Percentiles rank a stretch among this genome's conserved stretches.
phyloP scores from a whole-genome alignment of 2,888 invertebrate species.

The Polydrusus pterygomalis region DNA sequence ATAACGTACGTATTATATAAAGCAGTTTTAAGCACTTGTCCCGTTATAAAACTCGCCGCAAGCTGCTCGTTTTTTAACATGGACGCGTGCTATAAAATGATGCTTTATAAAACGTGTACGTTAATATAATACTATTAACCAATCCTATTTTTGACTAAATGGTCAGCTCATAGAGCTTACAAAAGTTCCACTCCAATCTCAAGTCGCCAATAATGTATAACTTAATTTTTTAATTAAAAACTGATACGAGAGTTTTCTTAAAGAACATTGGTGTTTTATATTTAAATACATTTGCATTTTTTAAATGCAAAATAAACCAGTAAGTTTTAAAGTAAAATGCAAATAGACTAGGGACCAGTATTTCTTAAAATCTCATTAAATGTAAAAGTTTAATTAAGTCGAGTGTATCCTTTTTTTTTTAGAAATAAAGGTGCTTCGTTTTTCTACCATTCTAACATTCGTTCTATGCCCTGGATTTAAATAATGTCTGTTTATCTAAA shows the following conservation, averaged over 20 bases:
- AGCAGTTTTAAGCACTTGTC: too few species aligned
- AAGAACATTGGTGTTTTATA: not conserved
- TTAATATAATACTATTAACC: too few species aligned
- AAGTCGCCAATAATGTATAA: not conserved
- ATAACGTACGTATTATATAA: too few species aligned
- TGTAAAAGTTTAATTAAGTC: constrained; percentile 13
- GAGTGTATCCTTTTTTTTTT: not conserved
- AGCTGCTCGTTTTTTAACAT: too few species aligned
- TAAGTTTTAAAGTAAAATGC: constrained; percentile 18
- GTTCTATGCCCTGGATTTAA: not conserved
- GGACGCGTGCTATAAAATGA: too few species aligned
- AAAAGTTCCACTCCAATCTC: too few species aligned
- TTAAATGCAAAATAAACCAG: not conserved
- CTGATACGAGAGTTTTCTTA: not conserved
- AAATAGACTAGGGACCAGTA: not conserved
- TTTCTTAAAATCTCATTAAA: constrained; percentile 9
- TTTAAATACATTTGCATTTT: constrained; percentile 1
- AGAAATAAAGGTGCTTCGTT: not conserved
- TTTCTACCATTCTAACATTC: not conserved
- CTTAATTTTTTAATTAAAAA: not conserved
- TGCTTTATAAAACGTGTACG: too few species aligned
- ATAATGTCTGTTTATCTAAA: not conserved
- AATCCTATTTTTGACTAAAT: too few species aligned
- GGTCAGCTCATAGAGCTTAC: too few species aligned
- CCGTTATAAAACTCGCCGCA: too few species aligned